Conservation (phyloP, 2,113 vertebrate genomes). For the Probosciger aterrimus region DNA sequence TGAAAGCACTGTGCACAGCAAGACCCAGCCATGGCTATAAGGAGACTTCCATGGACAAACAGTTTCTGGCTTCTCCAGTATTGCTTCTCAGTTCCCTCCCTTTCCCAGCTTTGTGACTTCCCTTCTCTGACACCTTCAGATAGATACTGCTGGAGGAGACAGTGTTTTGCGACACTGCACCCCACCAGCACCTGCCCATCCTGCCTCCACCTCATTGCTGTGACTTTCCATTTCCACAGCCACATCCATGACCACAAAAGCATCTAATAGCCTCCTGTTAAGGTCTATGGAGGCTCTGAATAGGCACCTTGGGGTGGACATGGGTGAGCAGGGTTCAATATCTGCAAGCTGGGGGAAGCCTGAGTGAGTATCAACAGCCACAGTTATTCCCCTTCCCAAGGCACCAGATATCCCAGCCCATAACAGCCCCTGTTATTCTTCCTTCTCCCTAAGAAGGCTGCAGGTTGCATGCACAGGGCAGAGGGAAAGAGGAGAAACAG, state of each 20-base stretch:
- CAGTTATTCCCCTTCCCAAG: neutral
- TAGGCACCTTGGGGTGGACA: fast-evolving
- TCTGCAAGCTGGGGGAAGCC: neutral
- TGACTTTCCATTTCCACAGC: neutral
- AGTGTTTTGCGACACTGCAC: neutral
- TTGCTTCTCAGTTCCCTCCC: neutral
- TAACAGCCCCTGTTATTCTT: neutral
- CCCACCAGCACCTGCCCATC: neutral
- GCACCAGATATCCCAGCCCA: neutral
- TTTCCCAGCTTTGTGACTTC: neutral
- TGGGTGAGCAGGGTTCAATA: neutral
- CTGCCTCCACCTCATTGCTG: neutral
- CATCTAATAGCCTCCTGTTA: fast-evolving
- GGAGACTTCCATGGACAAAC: neutral
- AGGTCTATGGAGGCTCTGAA: neutral
- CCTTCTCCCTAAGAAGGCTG: neutral
- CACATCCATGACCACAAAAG: neutral
- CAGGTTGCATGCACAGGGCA: neutral
- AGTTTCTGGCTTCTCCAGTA: neutral
- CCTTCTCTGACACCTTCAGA: neutral
- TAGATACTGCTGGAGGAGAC: neutral
- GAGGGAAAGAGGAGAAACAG: neutral
- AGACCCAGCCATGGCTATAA: neutral
- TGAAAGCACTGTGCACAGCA: neutral
- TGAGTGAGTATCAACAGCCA: neutral